Percentiles rank a stretch among this genome's conserved stretches.
These are phyloP conservation scores for Vulpes lagopus DNA, from an alignment of 2,113 vertebrate genomes.

Conservation along the genomic window DNA sequence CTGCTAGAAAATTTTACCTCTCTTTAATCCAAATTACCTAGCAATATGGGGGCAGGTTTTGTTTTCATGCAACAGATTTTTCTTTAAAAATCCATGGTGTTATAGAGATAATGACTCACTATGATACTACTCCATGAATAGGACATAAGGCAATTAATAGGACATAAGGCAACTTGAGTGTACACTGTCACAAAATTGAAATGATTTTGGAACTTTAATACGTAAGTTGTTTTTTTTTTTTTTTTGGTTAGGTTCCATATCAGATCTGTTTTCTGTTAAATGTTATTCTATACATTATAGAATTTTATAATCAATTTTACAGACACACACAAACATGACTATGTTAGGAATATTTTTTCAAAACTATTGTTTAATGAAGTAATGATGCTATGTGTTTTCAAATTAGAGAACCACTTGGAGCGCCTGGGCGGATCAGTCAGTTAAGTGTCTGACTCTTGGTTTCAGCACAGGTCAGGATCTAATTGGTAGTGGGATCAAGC, in stretches of 20 bases:
- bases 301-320: neutral
- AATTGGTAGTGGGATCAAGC: neutral
- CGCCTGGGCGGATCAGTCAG: neutral
- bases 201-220: neutral
- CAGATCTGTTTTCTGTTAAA: neutral
- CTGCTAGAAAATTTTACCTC: neutral
- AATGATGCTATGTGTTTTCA: neutral
- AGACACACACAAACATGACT: neutral
- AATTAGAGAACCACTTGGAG: neutral
- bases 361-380: neutral
- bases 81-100: neutral
- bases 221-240: neutral
- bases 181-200: slow-evolving; percentile 23
- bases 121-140: neutral
- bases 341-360: neutral
- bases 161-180: neutral
- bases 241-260: neutral
- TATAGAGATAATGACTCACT: neutral
- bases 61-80: neutral
- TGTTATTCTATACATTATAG: neutral
- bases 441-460: neutral
- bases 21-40: neutral
- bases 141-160: neutral
- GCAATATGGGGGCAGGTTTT: neutral
- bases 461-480: neutral